phyloP scores from a whole-genome alignment of 2,888 invertebrate genomes.

The Volucella inanis region DNA sequence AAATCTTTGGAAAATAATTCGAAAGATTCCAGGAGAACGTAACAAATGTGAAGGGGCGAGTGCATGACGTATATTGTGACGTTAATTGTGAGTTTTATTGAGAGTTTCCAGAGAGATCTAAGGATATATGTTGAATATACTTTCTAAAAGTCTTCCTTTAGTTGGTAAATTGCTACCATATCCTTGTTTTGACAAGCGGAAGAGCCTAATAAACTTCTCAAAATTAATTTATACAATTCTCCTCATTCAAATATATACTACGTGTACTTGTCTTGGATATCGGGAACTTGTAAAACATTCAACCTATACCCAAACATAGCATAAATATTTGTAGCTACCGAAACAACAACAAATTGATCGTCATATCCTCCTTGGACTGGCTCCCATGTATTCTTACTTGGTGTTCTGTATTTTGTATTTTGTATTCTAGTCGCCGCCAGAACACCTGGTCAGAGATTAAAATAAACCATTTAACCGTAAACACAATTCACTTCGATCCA shows the following conservation, averaged over 20 bases:
- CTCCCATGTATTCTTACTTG: not conserved
- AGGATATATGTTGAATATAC: too few relatives aligned
- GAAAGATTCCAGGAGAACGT: too few relatives aligned
- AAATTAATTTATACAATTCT: constrained; percentile 53
- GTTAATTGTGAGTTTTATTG: too few relatives aligned
- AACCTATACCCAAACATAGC: constrained; percentile 47
- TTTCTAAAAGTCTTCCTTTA: too few relatives aligned
- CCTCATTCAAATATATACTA: not conserved
- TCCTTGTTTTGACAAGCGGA: constrained; percentile 14
- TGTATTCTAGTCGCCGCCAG: constrained; percentile 32
- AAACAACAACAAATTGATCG: constrained; percentile 50
- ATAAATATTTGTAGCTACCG: too few relatives aligned
- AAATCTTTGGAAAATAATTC: too few relatives aligned
- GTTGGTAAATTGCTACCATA: not conserved
- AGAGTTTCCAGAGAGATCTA: too few relatives aligned
- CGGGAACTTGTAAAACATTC: not conserved
- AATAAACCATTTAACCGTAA: constrained; percentile 75
- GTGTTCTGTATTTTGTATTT: not conserved
- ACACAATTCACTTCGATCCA: constrained; percentile 73
- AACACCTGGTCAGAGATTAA: constrained; percentile 74
- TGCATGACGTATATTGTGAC: too few relatives aligned
- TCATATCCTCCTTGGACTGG: constrained; percentile 17
- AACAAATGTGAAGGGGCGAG: too few relatives aligned
- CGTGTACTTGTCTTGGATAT: not conserved
- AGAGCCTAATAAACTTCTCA: constrained; percentile 61